Conservation (phyloP, 1,140 invertebrate genomes). For the Lasaia peninsularis region DNA sequence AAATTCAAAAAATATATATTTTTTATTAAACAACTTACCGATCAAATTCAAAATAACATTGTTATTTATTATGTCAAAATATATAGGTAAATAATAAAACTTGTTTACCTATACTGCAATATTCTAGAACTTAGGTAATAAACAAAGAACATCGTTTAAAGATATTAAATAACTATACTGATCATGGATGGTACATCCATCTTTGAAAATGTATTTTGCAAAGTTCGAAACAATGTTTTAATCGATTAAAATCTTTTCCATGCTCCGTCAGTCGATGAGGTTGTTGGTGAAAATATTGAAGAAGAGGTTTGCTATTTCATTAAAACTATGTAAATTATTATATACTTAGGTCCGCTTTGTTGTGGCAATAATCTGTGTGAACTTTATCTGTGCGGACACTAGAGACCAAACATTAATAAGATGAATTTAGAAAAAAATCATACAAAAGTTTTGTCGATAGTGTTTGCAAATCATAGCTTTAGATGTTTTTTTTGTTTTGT, state of each 20-base stretch:
- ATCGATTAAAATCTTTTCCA: constrained; percentile 51
- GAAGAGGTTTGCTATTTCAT: constrained; percentile 65
- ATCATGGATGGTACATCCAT: neutral
- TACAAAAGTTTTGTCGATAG: neutral
- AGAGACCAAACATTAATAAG: neutral
- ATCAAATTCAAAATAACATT: neutral
- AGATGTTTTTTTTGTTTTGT: constrained; percentile 1
- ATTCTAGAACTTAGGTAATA: too few relatives aligned
- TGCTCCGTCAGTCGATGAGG: constrained; percentile 69
- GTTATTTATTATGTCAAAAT: too few relatives aligned
- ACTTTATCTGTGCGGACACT: neutral
- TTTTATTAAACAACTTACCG: neutral
- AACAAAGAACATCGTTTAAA: neutral
- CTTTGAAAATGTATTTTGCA: constrained; percentile 1
- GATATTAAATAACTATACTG: neutral
- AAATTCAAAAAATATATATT: neutral
- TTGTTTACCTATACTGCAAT: too few relatives aligned
- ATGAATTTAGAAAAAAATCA: neutral
- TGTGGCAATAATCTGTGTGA: constrained; percentile 13
- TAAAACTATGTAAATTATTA: constrained; percentile 28
- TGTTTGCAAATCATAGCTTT: constrained; percentile 1
- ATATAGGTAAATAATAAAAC: too few relatives aligned
- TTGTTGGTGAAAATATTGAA: constrained; percentile 58
- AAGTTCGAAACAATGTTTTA: constrained; percentile 16
- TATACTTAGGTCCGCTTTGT: constrained; percentile 20